Evolutionary conservation across 1,140 invertebrate species (phyloP).

Genomic region (Lepidotrigona ventralis): DNA sequence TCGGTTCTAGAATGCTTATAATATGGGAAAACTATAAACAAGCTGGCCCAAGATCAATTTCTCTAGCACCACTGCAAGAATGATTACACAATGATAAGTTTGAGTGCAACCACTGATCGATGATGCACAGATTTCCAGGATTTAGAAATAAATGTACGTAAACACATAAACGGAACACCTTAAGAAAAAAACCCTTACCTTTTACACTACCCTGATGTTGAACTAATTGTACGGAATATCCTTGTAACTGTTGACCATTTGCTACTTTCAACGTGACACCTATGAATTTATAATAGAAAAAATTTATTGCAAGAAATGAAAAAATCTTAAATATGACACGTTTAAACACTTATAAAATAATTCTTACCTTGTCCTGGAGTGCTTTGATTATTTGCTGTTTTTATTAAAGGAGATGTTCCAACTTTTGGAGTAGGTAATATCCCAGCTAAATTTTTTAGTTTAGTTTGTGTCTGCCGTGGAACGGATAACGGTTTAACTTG

Average conservation of each 20-base stretch:
- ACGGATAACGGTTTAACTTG: constrained; percentile 70
- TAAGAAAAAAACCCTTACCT: constrained; percentile 70
- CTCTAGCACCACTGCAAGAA: constrained; percentile 77
- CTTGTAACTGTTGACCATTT: constrained; percentile 78
- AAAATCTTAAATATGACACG: not conserved
- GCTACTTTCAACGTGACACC: constrained; percentile 79
- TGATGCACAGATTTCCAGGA: constrained; percentile 64
- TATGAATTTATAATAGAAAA: constrained; percentile 42
- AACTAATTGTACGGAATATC: constrained; percentile 82
- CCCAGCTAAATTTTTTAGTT: constrained; percentile 73
- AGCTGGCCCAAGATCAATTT: constrained; percentile 73
- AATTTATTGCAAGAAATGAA: not conserved
- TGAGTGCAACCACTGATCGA: constrained; percentile 72
- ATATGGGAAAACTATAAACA: constrained; percentile 70
- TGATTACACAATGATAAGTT: constrained; percentile 55
- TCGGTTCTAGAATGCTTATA: constrained; percentile 76
- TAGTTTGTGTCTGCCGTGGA: constrained; percentile 64
- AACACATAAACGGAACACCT: not conserved
- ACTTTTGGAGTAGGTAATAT: constrained; percentile 75
- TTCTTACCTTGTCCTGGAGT: constrained; percentile 70
- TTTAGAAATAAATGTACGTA: constrained; percentile 10
- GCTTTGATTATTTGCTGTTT: constrained; percentile 71
- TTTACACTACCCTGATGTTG: constrained; percentile 82
- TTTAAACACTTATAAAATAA: constrained; percentile 6
- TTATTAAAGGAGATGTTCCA: constrained; percentile 77